Base-by-base conservation (phyloP, 2,113 vertebrate species). In the Daphoenositta chrysoptera region DNA sequence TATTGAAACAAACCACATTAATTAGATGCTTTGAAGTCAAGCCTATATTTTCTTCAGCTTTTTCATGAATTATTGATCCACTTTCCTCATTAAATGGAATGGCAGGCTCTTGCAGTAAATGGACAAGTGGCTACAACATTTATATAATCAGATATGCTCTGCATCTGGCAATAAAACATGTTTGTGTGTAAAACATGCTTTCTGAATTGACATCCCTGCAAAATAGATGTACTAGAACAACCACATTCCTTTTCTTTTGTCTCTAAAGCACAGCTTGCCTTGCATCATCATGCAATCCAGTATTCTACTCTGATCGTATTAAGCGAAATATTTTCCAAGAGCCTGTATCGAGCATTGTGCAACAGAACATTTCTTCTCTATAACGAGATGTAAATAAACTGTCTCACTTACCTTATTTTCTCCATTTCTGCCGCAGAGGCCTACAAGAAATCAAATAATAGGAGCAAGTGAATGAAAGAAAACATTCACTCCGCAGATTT, bases 371-470 rank as follows among this genome's bases (percentile, higher is more conserved):
- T 95, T 84, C 90, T 86, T 45, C 71, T 81, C 69, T 65, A 30
- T 76, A 91, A 93, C 33, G 65, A 96, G 91, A 96, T 94, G 93
- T 87, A 94, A 96, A 95, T 96, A 94, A 97, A 97, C 63, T 95
- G 93, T 95, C 61, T 78, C 91, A 96, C 98, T 98, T 98, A 99
- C 98, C 98, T 99, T 97, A 98, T 98, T 98, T 98, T 98, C 94
- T 98, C 98, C 98, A 98, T 98, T 93, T 98, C 98, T 97, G 97
- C 97, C 56, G 98, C 98, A 96, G 98, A 98, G 98, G 98, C 98
- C 98, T 99, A 98, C 89, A 97, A 97, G 97, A 97, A 97, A 97
- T 94, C 96, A 98, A 97, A 98, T 92, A 96, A 97, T 80, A 97
- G 97, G 96, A 97, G 97, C 97, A 98, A 97, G 97, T 94, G 95